Evolutionary conservation across 1,140 invertebrate genomes (phyloP), one percentile per base, ranked within the genome.

Genomic region (Antheraea pernyi): DNA sequence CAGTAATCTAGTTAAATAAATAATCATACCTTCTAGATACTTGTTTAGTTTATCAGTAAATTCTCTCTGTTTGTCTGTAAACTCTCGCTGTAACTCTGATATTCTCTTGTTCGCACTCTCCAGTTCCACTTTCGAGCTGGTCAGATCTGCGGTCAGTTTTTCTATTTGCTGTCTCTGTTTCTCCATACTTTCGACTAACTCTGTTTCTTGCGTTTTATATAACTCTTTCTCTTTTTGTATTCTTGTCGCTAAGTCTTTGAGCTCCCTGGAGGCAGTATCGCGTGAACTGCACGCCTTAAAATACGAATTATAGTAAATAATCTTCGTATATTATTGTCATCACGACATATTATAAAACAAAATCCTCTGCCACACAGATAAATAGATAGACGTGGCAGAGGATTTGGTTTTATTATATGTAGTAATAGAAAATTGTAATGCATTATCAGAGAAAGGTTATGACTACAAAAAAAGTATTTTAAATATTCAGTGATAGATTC

Each of bases 51-150:
- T 92, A 18, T 89, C 85, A n/a, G 46, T 86, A 63, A 91, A 92
- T 30, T 91, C 90, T 58, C 82, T 87, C 69, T 91, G 88, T 76
- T 92, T 92, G 70, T 91, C 87, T 1, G 84, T 91, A 63, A 91
- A 92, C 69, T 91, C 86, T 65, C 84, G 88, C 37, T 92, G 90
- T 59, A 92, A 64, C 67, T 92, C 90, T 4, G 87, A 87, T 83
- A 92, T 92, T 76, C 90, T 86, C 73, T 79, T 86, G 67, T 92
- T 91, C 2, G 90, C 90, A 69, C 79, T 84, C 0, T 92, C 87
- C 18, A 91, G 77, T 53, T 91, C 90, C n/a, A 84, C 82, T 67
- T 75, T 89, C 0, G 77, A 62, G 19, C 68, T 83, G 0, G 64
- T 73, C 3, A 91, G 67, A 0, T 92, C 90, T 8, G 74, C 22